Base-by-base conservation (phyloP, 2,797 vertebrate genomes). In the Cichlasoma orientale region DNA sequence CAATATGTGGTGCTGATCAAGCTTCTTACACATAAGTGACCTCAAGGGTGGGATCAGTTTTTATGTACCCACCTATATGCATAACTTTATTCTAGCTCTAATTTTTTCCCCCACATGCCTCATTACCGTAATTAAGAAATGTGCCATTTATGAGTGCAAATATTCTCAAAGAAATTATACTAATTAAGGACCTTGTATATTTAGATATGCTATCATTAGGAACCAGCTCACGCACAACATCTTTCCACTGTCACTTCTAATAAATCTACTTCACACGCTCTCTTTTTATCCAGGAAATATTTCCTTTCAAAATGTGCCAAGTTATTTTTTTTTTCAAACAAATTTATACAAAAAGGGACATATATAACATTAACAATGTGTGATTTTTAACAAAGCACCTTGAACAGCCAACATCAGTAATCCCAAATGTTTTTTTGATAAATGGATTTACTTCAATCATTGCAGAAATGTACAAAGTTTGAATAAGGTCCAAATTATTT, bases 401-500 rank as follows among this genome's bases (percentile, higher is more conserved):
- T 79, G 19, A 18, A 77, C n/a, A 38, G n/a, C 27, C n/a, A 69
- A 36, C 13, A 56, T 68, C 36, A 57, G 50, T 8, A 75, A 55
- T 52, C 12, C 44, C 31, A n/a, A 52, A 27, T 9, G n/a, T 75
- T 7, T 33, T 80, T 72, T 47, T 74, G 59, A 44, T 73, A 11
- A 79, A 70, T 41, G 57, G 58, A 71, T 33, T 47, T 19, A 50
- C 41, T 73, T 44, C 56, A 72, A 55, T 74, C 70, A 33, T 10
- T 58, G 12, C 21, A 31, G 14, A 80, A 50, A 57, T 47, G 13
- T 27, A 52, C 36, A 33, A 41, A n/a, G n/a, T 80, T 72, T 63
- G 56, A 81, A 83, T 38, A 27, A 71, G n/a, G 53, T 58, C 52
- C 14, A 82, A 41, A 74, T 58, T 52, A 66, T 11, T 68, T 69